Evolutionary conservation across 2,888 invertebrate species (phyloP).

Genomic region (Agonopterix heracliana): DNA sequence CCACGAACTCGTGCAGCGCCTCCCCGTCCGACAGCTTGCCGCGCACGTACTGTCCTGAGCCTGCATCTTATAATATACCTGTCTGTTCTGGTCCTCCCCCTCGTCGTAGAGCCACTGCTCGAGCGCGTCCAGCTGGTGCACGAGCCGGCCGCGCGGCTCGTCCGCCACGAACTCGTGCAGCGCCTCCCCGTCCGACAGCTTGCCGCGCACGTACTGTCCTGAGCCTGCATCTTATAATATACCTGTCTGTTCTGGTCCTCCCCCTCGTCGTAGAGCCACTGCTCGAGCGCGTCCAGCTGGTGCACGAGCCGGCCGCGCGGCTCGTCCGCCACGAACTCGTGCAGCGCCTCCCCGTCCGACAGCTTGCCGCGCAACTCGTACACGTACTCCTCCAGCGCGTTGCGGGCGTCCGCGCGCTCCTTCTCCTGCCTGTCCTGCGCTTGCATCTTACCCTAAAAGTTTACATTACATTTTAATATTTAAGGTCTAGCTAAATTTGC

Average conservation of each 20-base stretch:
- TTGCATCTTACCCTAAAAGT: slow-evolving; percentile 83
- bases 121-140: slow-evolving; percentile 84
- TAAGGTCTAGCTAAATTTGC: background rate
- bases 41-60: slow-evolving; percentile 92
- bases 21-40: slow-evolving; percentile 89
- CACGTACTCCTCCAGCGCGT: slow-evolving; percentile 98
- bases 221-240: background rate
- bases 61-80: slow-evolving; percentile 86
- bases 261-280: slow-evolving; percentile 97
- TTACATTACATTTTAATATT: background rate
- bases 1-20: slow-evolving; percentile 84
- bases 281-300: slow-evolving; percentile 90
- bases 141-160: slow-evolving; percentile 78
- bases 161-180: slow-evolving; percentile 86
- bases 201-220: slow-evolving; percentile 95
- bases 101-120: slow-evolving; percentile 98
- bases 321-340: slow-evolving; percentile 83
- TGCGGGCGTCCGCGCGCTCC: slow-evolving; percentile 95
- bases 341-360: slow-evolving; percentile 83
- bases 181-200: slow-evolving; percentile 85
- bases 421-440: slow-evolving; percentile 94
- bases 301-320: slow-evolving; percentile 79
- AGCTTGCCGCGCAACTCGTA: slow-evolving; percentile 96
- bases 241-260: slow-evolving; percentile 88
- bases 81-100: slow-evolving; percentile 91